phyloP scores from a whole-genome alignment of 2,113 vertebrate species.

The Odontesthes bonariensis region DNA sequence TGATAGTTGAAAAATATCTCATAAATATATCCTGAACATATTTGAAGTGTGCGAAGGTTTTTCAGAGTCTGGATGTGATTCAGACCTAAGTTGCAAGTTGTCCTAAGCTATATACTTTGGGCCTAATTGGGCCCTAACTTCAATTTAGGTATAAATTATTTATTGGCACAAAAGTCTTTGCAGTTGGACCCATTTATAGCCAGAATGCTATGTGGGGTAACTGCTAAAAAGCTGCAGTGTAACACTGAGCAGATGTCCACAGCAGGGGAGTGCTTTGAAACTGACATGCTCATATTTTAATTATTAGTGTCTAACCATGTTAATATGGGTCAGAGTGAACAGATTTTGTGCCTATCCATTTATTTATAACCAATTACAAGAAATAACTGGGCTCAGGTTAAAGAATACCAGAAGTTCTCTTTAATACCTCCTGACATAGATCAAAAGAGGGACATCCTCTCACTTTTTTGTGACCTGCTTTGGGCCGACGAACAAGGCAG shows the following conservation, averaged over 20 bases:
- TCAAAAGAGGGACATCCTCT: neutral
- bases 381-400: neutral
- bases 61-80: neutral
- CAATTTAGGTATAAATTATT: neutral
- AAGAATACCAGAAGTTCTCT: neutral
- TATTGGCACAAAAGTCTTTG: neutral
- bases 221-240: too few relatives aligned
- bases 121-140: neutral
- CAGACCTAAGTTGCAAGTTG: neutral
- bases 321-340: neutral
- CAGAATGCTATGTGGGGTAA: too few relatives aligned
- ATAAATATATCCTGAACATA: neutral
- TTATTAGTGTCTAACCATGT: too few relatives aligned
- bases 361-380: too few relatives aligned
- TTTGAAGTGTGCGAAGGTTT: neutral
- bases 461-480: neutral
- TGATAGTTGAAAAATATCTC: neutral
- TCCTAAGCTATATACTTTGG: neutral
- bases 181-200: too few relatives aligned
- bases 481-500: neutral
- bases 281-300: too few relatives aligned
- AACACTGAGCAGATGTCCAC: too few relatives aligned
- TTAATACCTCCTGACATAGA: neutral
- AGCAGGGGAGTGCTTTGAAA: too few relatives aligned
- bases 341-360: neutral